Evolutionary conservation across 2,888 invertebrate genomes (phyloP), one percentile per base, ranked within the genome.

Genomic region (Orthosia incerta): DNA sequence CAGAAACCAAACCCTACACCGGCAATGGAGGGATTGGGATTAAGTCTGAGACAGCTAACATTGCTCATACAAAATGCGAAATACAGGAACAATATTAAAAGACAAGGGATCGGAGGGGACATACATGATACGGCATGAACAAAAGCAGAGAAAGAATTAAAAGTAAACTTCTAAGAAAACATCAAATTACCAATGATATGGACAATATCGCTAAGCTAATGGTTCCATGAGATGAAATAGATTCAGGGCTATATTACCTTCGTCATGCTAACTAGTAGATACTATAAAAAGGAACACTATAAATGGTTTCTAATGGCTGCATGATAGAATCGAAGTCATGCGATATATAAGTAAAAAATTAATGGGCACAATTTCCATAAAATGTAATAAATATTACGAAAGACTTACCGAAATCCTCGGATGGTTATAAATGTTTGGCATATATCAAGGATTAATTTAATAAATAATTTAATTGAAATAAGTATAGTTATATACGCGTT

Each of bases 301-400:
- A 81, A 78, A 84, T 84, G 79, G 65, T 75, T 74, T 71, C 68
- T 83, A 84, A 74, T 84, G 78, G 79, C 87, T 88, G 91, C 91
- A 93, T 91, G 93, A 91, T 90, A 77, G 71, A 76, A 86, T 87
- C 83, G 88, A 89, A 83, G 74, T 90, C 93, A 93, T 93, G 93
- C 93, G 90, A 88, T 83, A 88, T 74, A 84, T 83, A 81, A 80
- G 83, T 85, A 82, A 76, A 79, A 87, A 79, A 84, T 56, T 59
- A 64, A 76, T 75, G 66, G 77, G 50, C 67, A 71, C 55, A 64
- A 60, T 67, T 53, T 74, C 23, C 63, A 78, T 70, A 79, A 79
- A 83, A 62, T 79, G 31, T 48, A 23, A 57, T 48, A 59, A 79
- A 76, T 72, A 80, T 83, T 77, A 82, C 69, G 71, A 81, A 84